A percentile compares a stretch with the other conserved stretches of the same genome.
phyloP scores from a whole-genome alignment of 2,797 vertebrate genomes.

The Esox masquinongy region DNA sequence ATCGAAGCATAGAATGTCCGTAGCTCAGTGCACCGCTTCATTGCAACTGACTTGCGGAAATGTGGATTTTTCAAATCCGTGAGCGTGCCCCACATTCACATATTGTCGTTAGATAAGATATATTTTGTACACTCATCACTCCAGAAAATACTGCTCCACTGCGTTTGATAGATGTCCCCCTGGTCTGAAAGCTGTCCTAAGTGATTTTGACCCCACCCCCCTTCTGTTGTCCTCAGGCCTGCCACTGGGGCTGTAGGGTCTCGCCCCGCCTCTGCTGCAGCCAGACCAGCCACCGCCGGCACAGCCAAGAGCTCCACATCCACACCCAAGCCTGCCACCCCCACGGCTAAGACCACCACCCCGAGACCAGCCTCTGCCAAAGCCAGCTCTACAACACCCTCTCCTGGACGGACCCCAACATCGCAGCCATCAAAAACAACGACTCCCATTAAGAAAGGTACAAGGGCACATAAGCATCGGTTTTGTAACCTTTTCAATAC shows the following conservation, averaged over 20 bases:
- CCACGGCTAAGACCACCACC: slow-evolving; percentile 51
- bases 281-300: slow-evolving; percentile 52
- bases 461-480: not conserved
- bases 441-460: slow-evolving; percentile 76
- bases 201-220: not conserved
- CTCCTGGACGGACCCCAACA: slow-evolving; percentile 67
- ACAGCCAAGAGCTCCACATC: slow-evolving; percentile 62
- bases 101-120: too few species aligned
- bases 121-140: not conserved
- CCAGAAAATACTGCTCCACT: not conserved
- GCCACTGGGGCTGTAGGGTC: not conserved
- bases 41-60: too few species aligned
- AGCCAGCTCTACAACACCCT: slow-evolving; percentile 61
- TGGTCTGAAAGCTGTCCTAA: not conserved
- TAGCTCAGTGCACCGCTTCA: too few species aligned
- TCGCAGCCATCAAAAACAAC: slow-evolving; percentile 63
- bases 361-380: slow-evolving; percentile 61
- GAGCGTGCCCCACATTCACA: too few species aligned
- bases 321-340: slow-evolving; percentile 64
- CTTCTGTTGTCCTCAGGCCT: not conserved
- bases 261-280: not conserved
- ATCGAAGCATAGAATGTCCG: too few species aligned
- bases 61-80: too few species aligned
- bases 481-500: not conserved
- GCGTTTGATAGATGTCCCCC: not conserved